Evolutionary conservation across 2,113 vertebrate genomes (phyloP), one percentile per base, ranked within the genome.

Genomic region (Siphamia tubifer): DNA sequence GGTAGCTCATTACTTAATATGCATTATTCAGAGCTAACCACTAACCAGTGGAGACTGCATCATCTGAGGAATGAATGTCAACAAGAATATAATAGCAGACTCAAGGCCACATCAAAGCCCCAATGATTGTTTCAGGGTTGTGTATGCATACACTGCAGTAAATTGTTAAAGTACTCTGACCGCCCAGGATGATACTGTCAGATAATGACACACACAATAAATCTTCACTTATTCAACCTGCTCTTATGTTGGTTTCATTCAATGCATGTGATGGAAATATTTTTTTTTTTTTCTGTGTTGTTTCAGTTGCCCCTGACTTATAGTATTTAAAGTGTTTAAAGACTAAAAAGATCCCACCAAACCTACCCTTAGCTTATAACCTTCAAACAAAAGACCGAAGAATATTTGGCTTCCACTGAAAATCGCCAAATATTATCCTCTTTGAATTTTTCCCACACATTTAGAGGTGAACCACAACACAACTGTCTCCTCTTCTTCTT

Each of bases 1-100:
- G 86, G 74, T 53, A 87, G 81, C 68, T 90, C 91, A 90, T 93
- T 92, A 92, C 82, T 88, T 88, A 81, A 70, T 82, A 91, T 93
- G 84, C 72, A 91, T 93, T 91, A 92, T 91, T 92, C 86, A 92
- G 83, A 81, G 67, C 76, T 79, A 70, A 82, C 82, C 79, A 73
- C 65, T 75, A 78, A 74, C 58, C 77, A 65, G 54, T 3, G 28
- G 61, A 78, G 71, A 60, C 69, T 74, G 52, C 38, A 70, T 77
- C 77, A 72, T 72, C 58, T 45, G 28, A 53, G 11, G 39, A 74
- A 58, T 61, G 62, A 65, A 63, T 75, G 65, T 87, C 85, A 83
- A 83, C 61, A 76, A 31, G 70, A 75, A 55, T 16, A 67, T 68
- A 77, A 81, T 34, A 48, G 76, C 66, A 40, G 74, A 64, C 53